A percentile compares a stretch with the other conserved stretches of the same genome.
Conservation (phyloP, 2,888 invertebrate species). For the Eueremaeus valkanovi region DNA sequence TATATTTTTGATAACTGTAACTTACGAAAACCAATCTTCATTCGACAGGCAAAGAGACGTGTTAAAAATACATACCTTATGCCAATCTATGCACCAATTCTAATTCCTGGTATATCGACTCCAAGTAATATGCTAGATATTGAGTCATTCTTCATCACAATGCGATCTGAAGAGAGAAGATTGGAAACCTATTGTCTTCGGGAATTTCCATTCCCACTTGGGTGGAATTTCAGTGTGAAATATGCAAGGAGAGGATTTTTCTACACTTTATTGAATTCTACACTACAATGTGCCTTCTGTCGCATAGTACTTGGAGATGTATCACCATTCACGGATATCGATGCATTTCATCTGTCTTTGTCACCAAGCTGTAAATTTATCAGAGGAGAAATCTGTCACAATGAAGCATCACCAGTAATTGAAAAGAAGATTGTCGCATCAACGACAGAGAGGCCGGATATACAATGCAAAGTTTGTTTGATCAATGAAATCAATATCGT, state of each 20-base stretch:
- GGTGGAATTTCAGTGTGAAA: background rate
- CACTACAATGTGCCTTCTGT: background rate
- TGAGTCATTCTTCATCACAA: background rate
- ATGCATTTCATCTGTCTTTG: background rate
- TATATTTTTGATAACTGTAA: background rate
- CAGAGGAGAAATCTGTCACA: background rate
- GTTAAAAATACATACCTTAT: too few species aligned
- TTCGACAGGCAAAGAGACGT: background rate
- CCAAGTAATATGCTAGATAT: background rate
- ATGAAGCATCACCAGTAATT: background rate
- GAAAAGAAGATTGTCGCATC: background rate
- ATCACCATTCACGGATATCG: background rate
- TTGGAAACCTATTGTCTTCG: background rate
- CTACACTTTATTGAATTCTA: background rate
- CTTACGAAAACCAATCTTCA: background rate
- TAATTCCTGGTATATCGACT: background rate
- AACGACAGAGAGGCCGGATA: background rate
- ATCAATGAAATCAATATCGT: background rate
- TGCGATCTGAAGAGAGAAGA: background rate
- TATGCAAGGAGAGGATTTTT: background rate
- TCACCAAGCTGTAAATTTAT: background rate
- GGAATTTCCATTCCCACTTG: background rate
- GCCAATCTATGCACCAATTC: background rate
- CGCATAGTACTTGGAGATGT: background rate
- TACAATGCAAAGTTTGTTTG: background rate